Evolutionary conservation across 2,888 invertebrate species (phyloP), one percentile per base, ranked within the genome.

Genomic region (Leptogaster cylindrica): DNA sequence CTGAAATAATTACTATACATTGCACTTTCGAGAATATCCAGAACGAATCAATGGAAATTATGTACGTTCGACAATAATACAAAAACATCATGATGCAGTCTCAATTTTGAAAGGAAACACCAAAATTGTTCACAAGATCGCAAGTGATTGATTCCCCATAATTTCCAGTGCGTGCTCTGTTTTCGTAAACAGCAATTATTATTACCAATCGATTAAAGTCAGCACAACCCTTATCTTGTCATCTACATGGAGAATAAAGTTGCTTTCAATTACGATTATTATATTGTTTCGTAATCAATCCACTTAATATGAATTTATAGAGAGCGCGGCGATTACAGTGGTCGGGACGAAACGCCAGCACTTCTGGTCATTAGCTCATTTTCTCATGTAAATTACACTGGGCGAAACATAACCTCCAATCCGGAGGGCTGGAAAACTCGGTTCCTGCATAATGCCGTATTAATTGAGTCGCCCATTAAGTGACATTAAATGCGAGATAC

Each of bases 191-290:
- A 61, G 16, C 44, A 44, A 61, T 44, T 61, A 44, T 44, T 44
- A 44, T 27, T 51, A 28, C 10, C 44, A 61, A 61, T 61, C 61
- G 61, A 61, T 61, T 61, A 61, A 12, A 44, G 28, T 18, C 41
- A 51, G 28, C 61, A 28, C 5, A 4, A 27, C 36, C 63, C 63
- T 64, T 64, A 64, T 64, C 64, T 6, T 36, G 6, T 48, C 31
- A 64, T 64, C 64, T 64, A 64, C 48, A 64, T 33, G 48, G 20
- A 48, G 48, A 64, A 64, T 64, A 64, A 64, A 64, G 48, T 64
- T 64, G 64, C 64, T 64, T 48, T 23, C 64, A 64, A 64, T 64
- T 64, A 64, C 48, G 16, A 48, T 64, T 64, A 64, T 64, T 48
- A 46, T 31, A 48, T 64, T 44, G 46, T 64, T 64, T 64, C 33